Percentiles rank a stretch among this genome's conserved stretches.
Conservation (phyloP, 2,113 vertebrate species). For the Zosterops hypoxanthus region DNA sequence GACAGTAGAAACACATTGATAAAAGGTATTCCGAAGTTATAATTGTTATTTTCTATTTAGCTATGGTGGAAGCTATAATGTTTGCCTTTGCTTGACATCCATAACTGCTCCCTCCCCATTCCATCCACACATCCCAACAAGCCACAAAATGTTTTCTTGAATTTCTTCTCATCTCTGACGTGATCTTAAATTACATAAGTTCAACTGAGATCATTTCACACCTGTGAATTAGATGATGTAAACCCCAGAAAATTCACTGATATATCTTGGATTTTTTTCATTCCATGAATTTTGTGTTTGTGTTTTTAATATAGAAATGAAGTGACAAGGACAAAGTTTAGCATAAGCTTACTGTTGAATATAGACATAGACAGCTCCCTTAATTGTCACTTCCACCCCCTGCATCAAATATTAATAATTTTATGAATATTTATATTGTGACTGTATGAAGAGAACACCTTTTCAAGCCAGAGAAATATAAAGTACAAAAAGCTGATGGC, state of each 20-base stretch:
- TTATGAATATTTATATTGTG: neutral
- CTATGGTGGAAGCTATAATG: neutral
- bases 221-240: neutral
- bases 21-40: neutral
- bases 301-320: neutral
- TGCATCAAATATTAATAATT: neutral
- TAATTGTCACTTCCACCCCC: neutral
- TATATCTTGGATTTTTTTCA: neutral
- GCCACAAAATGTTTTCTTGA: neutral
- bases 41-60: neutral
- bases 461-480: neutral
- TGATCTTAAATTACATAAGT: neutral
- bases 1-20: neutral
- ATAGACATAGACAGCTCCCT: neutral
- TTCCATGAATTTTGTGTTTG: neutral
- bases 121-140: accelerated
- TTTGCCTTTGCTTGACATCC: neutral
- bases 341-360: neutral
- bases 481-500: neutral
- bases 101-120: neutral
- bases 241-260: neutral
- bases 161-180: neutral
- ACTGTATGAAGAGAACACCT: neutral
- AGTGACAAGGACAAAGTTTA: neutral
- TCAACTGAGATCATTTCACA: neutral